Evolutionary conservation across 2,888 invertebrate species (phyloP).

Genomic region (Perdita meconis): DNA sequence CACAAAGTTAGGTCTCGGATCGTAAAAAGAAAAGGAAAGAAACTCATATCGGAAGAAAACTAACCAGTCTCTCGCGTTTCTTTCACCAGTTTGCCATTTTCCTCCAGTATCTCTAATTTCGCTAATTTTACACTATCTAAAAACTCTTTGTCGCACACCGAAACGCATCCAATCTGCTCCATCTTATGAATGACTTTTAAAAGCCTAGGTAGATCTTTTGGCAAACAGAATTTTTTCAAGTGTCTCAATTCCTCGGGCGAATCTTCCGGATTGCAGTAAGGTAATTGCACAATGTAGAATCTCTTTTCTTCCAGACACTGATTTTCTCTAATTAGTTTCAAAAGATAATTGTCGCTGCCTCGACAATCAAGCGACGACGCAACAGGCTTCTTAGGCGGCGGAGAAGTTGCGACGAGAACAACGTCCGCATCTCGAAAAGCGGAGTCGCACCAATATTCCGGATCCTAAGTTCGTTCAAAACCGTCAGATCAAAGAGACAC

Average conservation of each 20-base stretch:
- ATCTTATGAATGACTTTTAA: conserved; percentile 76
- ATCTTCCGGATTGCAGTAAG: conserved; percentile 79
- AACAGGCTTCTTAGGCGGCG: conserved; percentile 62
- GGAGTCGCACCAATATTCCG: conserved; percentile 79
- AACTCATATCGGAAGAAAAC: background rate
- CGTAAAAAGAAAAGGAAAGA: background rate
- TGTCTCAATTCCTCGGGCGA: conserved; percentile 79
- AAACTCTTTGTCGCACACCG: conserved; percentile 72
- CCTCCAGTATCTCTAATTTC: conserved; percentile 61
- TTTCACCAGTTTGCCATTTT: conserved; percentile 42
- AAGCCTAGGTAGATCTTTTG: conserved; percentile 78
- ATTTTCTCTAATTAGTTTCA: conserved; percentile 77
- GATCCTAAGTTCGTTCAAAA: conserved; percentile 72
- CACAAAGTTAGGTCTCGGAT: background rate
- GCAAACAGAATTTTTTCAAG: conserved; percentile 76
- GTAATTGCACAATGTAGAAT: conserved; percentile 78
- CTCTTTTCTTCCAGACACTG: conserved; percentile 73
- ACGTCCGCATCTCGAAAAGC: conserved; percentile 78
- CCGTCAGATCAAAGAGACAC: background rate
- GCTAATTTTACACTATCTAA: conserved; percentile 76
- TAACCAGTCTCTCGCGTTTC: conserved; percentile 71
- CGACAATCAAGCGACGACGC: conserved; percentile 70
- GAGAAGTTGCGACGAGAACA: conserved; percentile 79
- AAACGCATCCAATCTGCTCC: conserved; percentile 69
- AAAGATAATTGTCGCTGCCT: conserved; percentile 76